These are phyloP conservation scores for Notarius quadriscutis DNA, from an alignment of 2,113 vertebrate species.

Conservation along the genomic window DNA sequence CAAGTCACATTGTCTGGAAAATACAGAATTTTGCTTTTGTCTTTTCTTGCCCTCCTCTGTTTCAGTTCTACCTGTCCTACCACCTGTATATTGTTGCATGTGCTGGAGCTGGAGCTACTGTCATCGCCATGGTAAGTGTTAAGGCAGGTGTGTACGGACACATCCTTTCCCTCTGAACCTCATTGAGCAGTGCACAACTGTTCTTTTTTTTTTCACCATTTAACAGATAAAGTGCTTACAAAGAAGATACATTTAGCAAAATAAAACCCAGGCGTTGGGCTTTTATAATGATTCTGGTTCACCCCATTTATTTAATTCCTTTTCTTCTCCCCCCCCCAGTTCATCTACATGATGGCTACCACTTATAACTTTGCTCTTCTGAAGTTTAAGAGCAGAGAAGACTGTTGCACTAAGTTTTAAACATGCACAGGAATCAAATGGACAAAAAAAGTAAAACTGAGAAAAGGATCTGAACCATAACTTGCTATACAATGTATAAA, in stretches of 20 bases:
- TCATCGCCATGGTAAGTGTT: constrained; percentile 93
- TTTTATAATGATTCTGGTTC: neutral
- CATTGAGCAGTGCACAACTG: neutral
- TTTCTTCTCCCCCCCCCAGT: constrained; percentile 96
- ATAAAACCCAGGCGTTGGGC: neutral
- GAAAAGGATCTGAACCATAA: neutral
- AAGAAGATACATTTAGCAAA: no score
- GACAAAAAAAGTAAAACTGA: neutral
- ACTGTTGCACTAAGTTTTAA: constrained; percentile 99
- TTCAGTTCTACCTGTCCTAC: constrained; percentile 96
- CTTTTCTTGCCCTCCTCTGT: neutral
- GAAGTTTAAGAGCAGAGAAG: constrained; percentile 99
- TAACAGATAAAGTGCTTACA: no score
- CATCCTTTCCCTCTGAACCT: constrained; percentile 38
- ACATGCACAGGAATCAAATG: constrained; percentile 57
- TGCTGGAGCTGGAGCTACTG: constrained; percentile 94
- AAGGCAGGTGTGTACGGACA: neutral
- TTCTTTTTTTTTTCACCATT: no score
- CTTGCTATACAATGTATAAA: neutral
- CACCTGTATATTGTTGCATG: constrained; percentile 98
- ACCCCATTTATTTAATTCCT: constrained; percentile 73
- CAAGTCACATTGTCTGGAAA: neutral
- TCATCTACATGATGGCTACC: constrained; percentile 99
- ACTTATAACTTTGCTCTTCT: constrained; percentile 99
- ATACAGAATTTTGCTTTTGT: neutral